A percentile compares a stretch with the other conserved stretches of the same genome.
These are phyloP conservation scores for Silurus glanis DNA, from an alignment of 2,113 vertebrate species.

Conservation along the genomic window DNA sequence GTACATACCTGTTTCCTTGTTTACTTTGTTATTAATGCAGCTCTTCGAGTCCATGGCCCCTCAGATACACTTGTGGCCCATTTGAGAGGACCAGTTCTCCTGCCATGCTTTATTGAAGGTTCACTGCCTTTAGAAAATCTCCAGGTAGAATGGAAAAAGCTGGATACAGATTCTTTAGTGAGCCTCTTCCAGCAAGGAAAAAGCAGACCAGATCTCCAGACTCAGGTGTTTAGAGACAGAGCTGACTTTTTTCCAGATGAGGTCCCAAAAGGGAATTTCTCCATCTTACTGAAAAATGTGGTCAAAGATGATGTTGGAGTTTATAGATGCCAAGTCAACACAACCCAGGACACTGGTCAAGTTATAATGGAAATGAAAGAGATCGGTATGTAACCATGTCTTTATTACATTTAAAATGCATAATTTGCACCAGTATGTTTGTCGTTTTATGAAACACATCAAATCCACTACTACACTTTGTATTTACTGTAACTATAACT, in stretches of 20 bases:
- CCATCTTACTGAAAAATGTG: constrained; percentile 41
- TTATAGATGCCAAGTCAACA: constrained; percentile 43
- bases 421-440: too few relatives aligned
- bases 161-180: constrained; percentile 27
- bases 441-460: not conserved
- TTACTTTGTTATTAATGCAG: not conserved
- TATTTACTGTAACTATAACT: not conserved
- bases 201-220: constrained; percentile 40
- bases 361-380: constrained; percentile 24
- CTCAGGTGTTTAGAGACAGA: constrained; percentile 28
- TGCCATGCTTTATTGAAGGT: constrained; percentile 42
- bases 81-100: constrained; percentile 24
- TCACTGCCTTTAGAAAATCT: constrained; percentile 35
- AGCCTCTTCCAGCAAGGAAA: constrained; percentile 45
- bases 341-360: not conserved
- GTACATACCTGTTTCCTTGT: not conserved
- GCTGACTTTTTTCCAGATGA: constrained; percentile 34
- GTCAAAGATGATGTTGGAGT: constrained; percentile 31
- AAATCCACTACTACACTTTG: not conserved
- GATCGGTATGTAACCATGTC: constrained; percentile 10
- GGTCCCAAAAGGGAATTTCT: constrained; percentile 45
- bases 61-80: constrained; percentile 9
- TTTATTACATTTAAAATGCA: too few relatives aligned
- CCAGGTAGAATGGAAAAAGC: constrained; percentile 47
- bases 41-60: constrained; percentile 7